Conservation (phyloP, 2,888 invertebrate species). For the Rotaria magnacalcarata region DNA sequence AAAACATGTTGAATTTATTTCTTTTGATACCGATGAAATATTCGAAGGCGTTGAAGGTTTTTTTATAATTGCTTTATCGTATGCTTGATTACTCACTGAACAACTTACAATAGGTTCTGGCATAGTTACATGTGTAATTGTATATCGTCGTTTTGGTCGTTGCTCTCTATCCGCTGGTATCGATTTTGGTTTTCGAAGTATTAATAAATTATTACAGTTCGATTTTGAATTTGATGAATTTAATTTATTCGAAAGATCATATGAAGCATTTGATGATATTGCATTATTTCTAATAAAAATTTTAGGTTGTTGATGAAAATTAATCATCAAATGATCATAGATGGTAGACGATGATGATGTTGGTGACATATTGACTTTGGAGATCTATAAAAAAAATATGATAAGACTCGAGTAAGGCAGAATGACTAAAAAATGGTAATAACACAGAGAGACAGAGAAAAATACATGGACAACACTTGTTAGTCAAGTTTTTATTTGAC, state of each 20-base stretch:
- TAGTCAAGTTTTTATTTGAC: not conserved
- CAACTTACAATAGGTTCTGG: not conserved
- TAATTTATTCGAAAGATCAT: not conserved
- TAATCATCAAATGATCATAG: not conserved
- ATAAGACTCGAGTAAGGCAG: no score
- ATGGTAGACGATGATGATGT: not conserved
- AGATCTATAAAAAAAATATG: not conserved
- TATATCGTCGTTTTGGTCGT: not conserved
- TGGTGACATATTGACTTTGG: slow-evolving; percentile 23
- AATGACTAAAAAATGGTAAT: no score
- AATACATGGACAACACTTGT: no score
- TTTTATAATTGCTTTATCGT: not conserved
- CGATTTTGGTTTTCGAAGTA: not conserved
- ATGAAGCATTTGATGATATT: not conserved
- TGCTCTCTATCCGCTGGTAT: not conserved
- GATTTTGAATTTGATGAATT: not conserved
- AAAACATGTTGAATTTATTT: not conserved
- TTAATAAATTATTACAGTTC: not conserved
- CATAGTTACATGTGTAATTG: not conserved
- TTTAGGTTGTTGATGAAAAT: not conserved
- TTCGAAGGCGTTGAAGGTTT: not conserved
- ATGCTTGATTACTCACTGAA: not conserved
- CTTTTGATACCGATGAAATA: not conserved
- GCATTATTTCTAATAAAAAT: not conserved
- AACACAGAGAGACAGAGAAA: no score